These are phyloP conservation scores for Phyllostomus discolor DNA, from an alignment of 2,113 vertebrate genomes.

Conservation along the genomic window DNA sequence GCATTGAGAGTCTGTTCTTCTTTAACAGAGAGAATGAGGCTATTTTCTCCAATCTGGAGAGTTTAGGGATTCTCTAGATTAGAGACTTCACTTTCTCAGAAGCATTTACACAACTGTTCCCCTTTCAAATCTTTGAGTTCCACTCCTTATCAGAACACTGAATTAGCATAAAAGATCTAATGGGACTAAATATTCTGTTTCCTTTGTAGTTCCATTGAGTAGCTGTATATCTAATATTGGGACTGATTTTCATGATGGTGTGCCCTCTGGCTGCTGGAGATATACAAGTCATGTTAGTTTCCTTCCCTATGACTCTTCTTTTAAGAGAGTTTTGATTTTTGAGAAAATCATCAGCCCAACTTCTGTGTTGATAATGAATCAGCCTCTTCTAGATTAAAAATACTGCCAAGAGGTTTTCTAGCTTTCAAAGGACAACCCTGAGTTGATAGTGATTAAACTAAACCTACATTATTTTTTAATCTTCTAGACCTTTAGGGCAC, in stretches of 20 bases:
- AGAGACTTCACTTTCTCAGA: neutral
- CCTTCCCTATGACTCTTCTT: neutral
- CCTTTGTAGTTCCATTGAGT: neutral
- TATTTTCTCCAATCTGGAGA: neutral
- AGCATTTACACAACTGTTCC: neutral
- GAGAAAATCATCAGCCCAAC: neutral
- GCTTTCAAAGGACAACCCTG: neutral
- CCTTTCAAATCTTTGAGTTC: neutral
- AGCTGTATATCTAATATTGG: neutral
- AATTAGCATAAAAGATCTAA: neutral
- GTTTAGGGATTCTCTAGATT: neutral
- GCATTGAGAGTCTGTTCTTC: neutral
- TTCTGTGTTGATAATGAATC: neutral
- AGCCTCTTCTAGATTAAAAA: neutral
- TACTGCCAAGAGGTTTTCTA: neutral
- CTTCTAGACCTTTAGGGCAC: neutral
- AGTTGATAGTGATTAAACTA: neutral
- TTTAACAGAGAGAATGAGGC: neutral
- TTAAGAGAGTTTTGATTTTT: neutral
- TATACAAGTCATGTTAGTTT: neutral
- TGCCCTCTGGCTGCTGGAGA: neutral
- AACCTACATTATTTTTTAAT: neutral
- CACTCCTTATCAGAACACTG: neutral
- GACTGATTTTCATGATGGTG: neutral
- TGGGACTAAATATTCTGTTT: neutral